Conservation (phyloP, 2,797 vertebrate species). For the Malurus splendens region DNA sequence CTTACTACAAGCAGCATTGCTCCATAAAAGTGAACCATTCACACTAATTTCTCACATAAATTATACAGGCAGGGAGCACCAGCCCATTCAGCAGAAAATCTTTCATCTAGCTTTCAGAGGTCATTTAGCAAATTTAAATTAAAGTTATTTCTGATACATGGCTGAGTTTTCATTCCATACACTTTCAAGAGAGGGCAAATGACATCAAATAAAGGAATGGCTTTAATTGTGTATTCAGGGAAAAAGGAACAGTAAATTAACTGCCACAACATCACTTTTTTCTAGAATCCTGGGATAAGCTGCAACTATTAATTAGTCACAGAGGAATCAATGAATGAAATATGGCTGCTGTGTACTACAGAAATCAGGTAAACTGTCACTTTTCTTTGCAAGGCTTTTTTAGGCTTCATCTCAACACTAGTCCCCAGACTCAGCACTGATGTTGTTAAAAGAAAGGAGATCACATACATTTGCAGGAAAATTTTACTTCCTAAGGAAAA, state of each 20-base stretch:
- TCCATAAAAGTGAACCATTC: slow-evolving; percentile 75
- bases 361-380: slow-evolving; percentile 39
- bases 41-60: slow-evolving; percentile 78
- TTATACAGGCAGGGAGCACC: slow-evolving; percentile 70
- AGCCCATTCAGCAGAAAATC: slow-evolving; percentile 75
- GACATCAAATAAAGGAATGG: slow-evolving; percentile 52
- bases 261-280: slow-evolving; percentile 28
- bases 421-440: not conserved
- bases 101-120: slow-evolving; percentile 72
- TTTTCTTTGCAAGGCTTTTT: slow-evolving; percentile 25
- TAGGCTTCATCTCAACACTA: not conserved
- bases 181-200: slow-evolving; percentile 53
- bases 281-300: slow-evolving; percentile 24
- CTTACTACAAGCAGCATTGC: slow-evolving; percentile 72
- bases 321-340: slow-evolving; percentile 47
- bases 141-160: slow-evolving; percentile 69
- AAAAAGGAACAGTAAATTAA: slow-evolving; percentile 30
- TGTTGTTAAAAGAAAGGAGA: slow-evolving; percentile 7
- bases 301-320: slow-evolving; percentile 59
- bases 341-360: not conserved
- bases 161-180: slow-evolving; percentile 49
- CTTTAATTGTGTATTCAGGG: slow-evolving; percentile 26
- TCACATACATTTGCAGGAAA: not conserved
- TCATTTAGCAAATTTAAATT: slow-evolving; percentile 74
- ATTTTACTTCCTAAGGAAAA: slow-evolving; percentile 21